phyloP scores from a whole-genome alignment of 2,888 invertebrate species.

The Andrena minutula region DNA sequence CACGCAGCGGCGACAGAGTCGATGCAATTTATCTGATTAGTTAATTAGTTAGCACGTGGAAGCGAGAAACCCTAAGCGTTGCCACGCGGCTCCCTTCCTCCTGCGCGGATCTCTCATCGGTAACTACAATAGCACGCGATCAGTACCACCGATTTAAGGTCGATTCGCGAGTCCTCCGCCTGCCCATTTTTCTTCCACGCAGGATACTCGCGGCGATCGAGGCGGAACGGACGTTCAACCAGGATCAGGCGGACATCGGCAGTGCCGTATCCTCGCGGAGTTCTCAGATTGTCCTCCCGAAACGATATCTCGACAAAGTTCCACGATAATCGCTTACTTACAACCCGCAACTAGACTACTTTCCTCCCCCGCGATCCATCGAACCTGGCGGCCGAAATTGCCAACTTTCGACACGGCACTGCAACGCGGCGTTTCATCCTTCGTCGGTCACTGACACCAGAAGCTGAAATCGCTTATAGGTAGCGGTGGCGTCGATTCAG shows the following conservation, averaged over 20 bases:
- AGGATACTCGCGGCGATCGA: constrained; percentile 69
- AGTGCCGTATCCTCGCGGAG: constrained; percentile 26
- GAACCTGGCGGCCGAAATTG: background rate
- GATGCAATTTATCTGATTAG: constrained; percentile 45
- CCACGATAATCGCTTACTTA: no score
- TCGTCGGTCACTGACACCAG: constrained; percentile 71
- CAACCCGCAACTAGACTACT: no score
- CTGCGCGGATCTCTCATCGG: background rate
- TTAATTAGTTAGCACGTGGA: constrained; percentile 9
- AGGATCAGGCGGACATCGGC: constrained; percentile 55
- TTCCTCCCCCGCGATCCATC: no score
- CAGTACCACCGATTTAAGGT: background rate
- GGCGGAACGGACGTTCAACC: constrained; percentile 77
- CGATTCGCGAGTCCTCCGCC: constrained; percentile 28
- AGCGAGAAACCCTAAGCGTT: constrained; percentile 21
- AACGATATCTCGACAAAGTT: no score
- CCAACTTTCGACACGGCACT: constrained; percentile 47
- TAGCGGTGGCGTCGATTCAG: constrained; percentile 55
- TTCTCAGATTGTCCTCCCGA: background rate
- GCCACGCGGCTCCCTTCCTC: no score
- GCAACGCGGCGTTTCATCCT: constrained; percentile 65
- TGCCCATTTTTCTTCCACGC: constrained; percentile 42
- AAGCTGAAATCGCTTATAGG: constrained; percentile 43
- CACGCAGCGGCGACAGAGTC: background rate
- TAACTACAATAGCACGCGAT: background rate